Conservation (phyloP, 2,888 invertebrate genomes). For the Syrphus vitripennis region DNA sequence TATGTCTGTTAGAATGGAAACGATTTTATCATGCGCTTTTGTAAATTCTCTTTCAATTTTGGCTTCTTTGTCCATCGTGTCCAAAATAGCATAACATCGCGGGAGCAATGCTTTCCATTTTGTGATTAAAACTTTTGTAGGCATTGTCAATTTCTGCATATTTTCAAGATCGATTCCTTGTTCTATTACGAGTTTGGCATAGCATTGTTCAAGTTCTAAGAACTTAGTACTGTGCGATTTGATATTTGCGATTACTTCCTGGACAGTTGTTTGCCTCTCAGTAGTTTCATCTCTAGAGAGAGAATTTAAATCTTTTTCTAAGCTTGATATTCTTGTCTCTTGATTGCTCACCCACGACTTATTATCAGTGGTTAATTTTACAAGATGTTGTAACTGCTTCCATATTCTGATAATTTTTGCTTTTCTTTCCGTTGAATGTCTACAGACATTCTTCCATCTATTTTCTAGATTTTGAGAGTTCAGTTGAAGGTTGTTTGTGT, state of each 20-base stretch:
- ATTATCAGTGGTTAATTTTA: slow-evolving; percentile 83
- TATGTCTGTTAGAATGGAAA: slow-evolving; percentile 87
- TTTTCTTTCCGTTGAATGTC: slow-evolving; percentile 87
- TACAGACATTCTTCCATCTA: slow-evolving; percentile 90
- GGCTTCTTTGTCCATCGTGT: slow-evolving; percentile 83
- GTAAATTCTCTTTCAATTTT: slow-evolving; percentile 87
- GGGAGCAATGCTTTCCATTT: slow-evolving; percentile 86
- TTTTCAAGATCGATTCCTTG: slow-evolving; percentile 87
- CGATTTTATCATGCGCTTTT: slow-evolving; percentile 87
- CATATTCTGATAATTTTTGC: slow-evolving; percentile 85
- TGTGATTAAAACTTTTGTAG: slow-evolving; percentile 83
- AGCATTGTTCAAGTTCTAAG: slow-evolving; percentile 86
- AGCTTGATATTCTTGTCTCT: slow-evolving; percentile 84
- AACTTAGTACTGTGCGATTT: slow-evolving; percentile 83
- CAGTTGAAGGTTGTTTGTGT: slow-evolving; percentile 85
- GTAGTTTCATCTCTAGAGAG: slow-evolving; percentile 83
- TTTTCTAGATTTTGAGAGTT: slow-evolving; percentile 88
- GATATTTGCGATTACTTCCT: slow-evolving; percentile 83
- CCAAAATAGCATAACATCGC: slow-evolving; percentile 83
- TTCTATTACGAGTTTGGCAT: slow-evolving; percentile 86
- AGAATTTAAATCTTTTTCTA: slow-evolving; percentile 84
- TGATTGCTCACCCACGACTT: slow-evolving; percentile 85
- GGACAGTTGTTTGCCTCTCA: slow-evolving; percentile 83
- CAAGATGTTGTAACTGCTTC: slow-evolving; percentile 84
- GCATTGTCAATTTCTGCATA: slow-evolving; percentile 84